Conservation (phyloP, 2,888 invertebrate species). For the Dryobotodes eremita region DNA sequence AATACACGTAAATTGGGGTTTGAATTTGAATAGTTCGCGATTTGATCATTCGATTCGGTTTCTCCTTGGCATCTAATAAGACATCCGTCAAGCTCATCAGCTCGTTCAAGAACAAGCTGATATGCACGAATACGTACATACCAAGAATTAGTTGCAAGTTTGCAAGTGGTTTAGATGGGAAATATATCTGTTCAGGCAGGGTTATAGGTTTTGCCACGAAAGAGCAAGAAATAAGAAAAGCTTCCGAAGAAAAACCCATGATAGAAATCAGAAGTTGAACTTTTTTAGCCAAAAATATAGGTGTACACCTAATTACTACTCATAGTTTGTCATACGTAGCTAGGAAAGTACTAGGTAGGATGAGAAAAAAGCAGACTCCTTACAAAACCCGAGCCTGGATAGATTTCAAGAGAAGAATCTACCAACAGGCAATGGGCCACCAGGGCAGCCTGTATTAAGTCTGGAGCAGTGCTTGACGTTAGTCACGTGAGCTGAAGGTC, state of each 20-base stretch:
- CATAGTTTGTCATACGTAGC: neutral
- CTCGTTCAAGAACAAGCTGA: neutral
- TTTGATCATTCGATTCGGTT: conserved; percentile 28
- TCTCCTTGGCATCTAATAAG: conserved; percentile 14
- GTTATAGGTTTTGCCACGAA: neutral
- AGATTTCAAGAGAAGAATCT: neutral
- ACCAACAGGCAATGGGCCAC: neutral
- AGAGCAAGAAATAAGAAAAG: neutral
- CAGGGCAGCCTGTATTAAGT: neutral
- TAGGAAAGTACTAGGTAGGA: neutral
- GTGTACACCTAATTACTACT: neutral
- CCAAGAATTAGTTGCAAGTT: neutral
- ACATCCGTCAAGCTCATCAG: conserved; percentile 2
- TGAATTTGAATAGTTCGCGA: neutral
- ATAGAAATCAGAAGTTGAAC: neutral
- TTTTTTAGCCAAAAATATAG: neutral
- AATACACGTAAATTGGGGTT: conserved; percentile 16
- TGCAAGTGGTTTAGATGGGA: neutral
- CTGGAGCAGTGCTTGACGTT: neutral
- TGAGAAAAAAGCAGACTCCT: no score
- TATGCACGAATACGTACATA: neutral
- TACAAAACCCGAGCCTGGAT: neutral
- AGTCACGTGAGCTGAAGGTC: conserved; percentile 21
- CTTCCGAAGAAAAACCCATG: neutral
- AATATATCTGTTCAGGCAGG: neutral